Percentiles rank a stretch among this genome's conserved stretches.
Evolutionary conservation across 2,888 invertebrate genomes (phyloP).

Genomic region (Apamea sordens): DNA sequence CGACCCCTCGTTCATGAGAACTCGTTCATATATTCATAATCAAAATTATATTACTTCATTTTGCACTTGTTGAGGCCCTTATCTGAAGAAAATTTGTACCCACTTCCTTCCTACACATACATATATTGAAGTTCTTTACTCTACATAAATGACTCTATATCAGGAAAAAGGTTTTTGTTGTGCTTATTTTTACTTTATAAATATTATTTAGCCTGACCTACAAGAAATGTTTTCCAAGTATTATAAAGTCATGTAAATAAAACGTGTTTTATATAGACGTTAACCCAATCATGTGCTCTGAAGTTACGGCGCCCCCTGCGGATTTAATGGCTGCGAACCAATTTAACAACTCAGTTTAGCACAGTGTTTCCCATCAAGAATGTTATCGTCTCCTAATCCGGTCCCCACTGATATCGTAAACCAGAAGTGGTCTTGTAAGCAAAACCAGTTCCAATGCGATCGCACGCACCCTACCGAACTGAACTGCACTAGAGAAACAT

Average conservation of each 20-base stretch:
- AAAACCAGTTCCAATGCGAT: slow-evolving; percentile 86
- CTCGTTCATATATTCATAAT: slow-evolving; percentile 64
- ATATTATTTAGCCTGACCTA: slow-evolving; percentile 54
- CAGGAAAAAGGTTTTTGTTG: slow-evolving; percentile 14
- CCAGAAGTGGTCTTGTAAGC: slow-evolving; percentile 87
- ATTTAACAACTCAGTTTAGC: slow-evolving; percentile 86
- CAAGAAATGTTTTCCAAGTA: slow-evolving; percentile 58
- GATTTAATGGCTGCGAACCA: slow-evolving; percentile 82
- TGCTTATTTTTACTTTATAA: slow-evolving; percentile 35
- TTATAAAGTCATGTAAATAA: slow-evolving; percentile 65
- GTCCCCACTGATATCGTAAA: slow-evolving; percentile 87
- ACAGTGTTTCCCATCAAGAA: slow-evolving; percentile 85
- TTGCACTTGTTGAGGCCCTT: slow-evolving; percentile 23
- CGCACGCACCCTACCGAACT: slow-evolving; percentile 81
- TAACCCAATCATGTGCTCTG: slow-evolving; percentile 73
- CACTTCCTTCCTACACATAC: slow-evolving; percentile 26
- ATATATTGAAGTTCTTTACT: slow-evolving; percentile 5
- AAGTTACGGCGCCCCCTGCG: slow-evolving; percentile 78
- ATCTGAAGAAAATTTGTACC: slow-evolving; percentile 24
- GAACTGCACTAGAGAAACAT: slow-evolving; percentile 81
- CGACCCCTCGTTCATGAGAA: slow-evolving; percentile 73
- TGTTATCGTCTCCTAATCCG: slow-evolving; percentile 88
- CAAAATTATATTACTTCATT: slow-evolving; percentile 42
- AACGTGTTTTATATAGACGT: slow-evolving; percentile 74
- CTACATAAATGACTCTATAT: slow-evolving; percentile 10